Evolutionary conservation across 2,113 vertebrate species (phyloP).

Genomic region (Meleagris gallopavo): DNA sequence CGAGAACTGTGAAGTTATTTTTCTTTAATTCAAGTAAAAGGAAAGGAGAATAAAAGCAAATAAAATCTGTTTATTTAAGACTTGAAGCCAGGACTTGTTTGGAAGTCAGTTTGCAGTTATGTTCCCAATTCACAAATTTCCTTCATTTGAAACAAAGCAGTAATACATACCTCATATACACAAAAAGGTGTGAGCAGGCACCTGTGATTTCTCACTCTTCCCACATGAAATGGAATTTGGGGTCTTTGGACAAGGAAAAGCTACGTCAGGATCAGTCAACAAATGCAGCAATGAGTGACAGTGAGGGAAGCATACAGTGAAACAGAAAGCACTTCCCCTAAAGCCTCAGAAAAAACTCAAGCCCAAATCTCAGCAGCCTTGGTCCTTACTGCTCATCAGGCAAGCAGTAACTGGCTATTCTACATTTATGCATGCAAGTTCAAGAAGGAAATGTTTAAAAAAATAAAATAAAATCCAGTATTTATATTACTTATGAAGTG

Average conservation of each 20-base stretch:
- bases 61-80: background rate
- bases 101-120: background rate
- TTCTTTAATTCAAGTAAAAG: background rate
- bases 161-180: fast-evolving
- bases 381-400: background rate
- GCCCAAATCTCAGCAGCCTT: background rate
- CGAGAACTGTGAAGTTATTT: background rate
- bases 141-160: background rate
- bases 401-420: background rate
- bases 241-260: background rate
- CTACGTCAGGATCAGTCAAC: background rate
- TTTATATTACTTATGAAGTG: background rate
- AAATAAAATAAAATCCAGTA: background rate
- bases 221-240: background rate
- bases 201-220: background rate
- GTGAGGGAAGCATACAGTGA: background rate
- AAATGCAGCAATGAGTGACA: background rate
- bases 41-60: background rate
- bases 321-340: background rate
- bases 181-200: fast-evolving
- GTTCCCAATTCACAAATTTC: background rate
- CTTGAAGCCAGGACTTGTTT: background rate
- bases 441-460: background rate
- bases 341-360: background rate
- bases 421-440: background rate